Evolutionary conservation across 2,113 vertebrate genomes (phyloP).

Genomic region (Speoplatyrhinus poulsoni): DNA sequence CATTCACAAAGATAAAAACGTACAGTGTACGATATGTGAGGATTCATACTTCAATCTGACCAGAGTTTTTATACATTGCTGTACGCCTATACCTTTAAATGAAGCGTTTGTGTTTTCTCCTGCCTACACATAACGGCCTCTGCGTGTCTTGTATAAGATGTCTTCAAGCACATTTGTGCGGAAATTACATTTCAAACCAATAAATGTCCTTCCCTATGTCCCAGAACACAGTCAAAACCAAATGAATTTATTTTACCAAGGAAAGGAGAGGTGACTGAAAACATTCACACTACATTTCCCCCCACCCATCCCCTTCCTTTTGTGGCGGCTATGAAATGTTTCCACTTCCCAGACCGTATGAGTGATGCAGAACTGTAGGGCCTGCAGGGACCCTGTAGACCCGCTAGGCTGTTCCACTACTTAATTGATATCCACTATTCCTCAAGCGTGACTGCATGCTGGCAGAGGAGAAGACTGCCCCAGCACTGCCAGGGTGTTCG

Average conservation of each 20-base stretch:
- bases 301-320: not conserved
- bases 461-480: constrained; percentile 11
- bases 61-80: not conserved
- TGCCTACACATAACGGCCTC: no score
- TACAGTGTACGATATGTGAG: not conserved
- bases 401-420: constrained; percentile 29
- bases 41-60: not conserved
- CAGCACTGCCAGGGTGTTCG: not conserved
- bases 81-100: not conserved
- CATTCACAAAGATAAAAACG: not conserved
- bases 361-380: constrained; percentile 35
- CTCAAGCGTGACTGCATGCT: constrained; percentile 31
- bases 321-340: constrained; percentile 28
- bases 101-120: not conserved
- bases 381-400: constrained; percentile 21
- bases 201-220: no score
- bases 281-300: constrained; percentile 22
- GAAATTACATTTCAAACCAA: constrained; percentile 40
- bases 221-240: not conserved
- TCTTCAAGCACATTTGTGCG: not conserved
- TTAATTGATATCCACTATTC: constrained; percentile 42
- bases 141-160: not conserved
- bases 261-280: not conserved
- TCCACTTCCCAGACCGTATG: constrained; percentile 31
- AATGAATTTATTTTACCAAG: constrained; percentile 16